Base-by-base conservation (phyloP, 1,140 invertebrate species). In the Wiebesia pumilae region DNA sequence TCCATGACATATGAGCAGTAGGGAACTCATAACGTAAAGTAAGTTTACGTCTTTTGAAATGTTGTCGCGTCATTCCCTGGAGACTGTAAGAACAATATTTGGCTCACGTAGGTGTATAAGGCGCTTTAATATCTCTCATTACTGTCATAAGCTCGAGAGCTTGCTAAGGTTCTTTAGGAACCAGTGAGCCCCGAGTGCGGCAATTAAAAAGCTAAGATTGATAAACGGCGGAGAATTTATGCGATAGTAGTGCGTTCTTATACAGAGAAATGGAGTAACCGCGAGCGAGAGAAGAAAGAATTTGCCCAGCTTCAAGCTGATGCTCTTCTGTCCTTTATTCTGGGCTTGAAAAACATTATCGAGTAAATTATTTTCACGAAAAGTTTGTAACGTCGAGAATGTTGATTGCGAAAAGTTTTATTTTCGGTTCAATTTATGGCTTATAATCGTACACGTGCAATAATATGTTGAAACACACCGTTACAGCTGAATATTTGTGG, bases 191-290 rank as follows among this genome's bases (percentile, higher is more conserved):
- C 88, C 86, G 88, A 88, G 89, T 89, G 47, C 54, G 54, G 92
- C 91, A 92, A 93, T 93, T 93, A 92, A 92, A 93, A 93, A 92
- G 90, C 90, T 92, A 93, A 93, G 91, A 93, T 93, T 93, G 92
- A 93, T 93, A 92, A 93, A 93, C 92, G 92, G 92, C 91, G 90
- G 89, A 88, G 91, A 93, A 93, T 93, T 93, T 92, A 92, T 91
- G 90, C 89, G 83, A 84, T 87, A 87, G 91, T 90, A 90, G 90
- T 89, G 88, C 83, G 90, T 81, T 82, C 82, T 85, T 85, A 79
- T 43, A 65, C 75, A 40, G 83, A 62, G 47, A 65, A 62, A 77
- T 77, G 24, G 51, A 84, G 65, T 67, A 81, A 81, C n/a, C 47
- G 47, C 9, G 47, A n/a, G 81, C 38, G 10, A 51, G 19, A 47